Conservation (phyloP, 2,113 vertebrate genomes). For the Apistogramma diplotaenia region DNA sequence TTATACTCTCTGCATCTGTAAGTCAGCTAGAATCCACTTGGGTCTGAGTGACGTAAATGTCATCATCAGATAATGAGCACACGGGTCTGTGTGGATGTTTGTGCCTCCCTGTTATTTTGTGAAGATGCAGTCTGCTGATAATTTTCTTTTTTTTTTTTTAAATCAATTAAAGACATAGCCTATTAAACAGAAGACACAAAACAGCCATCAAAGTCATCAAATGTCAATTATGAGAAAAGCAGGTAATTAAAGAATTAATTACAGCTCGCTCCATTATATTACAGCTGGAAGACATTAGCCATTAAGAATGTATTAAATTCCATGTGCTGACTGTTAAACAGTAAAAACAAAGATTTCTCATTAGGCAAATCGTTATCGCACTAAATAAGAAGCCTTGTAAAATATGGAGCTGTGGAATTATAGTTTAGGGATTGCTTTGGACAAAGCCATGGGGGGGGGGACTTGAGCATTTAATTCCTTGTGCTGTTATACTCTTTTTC, state of each 20-base stretch:
- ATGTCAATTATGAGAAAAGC: background rate
- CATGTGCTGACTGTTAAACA: background rate
- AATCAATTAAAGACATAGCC: background rate
- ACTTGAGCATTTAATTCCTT: background rate
- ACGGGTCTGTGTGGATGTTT: too few species aligned
- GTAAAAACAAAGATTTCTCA: background rate
- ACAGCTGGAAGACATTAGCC: background rate
- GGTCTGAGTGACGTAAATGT: too few species aligned
- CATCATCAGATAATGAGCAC: too few species aligned
- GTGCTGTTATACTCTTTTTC: background rate
- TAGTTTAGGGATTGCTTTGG: background rate
- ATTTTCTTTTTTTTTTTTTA: background rate
- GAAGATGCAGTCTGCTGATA: background rate
- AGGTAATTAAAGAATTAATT: background rate
- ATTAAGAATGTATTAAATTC: conserved; percentile 1
- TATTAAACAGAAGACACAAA: background rate
- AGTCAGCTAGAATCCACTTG: too few species aligned
- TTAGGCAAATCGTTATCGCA: background rate
- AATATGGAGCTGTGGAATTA: background rate
- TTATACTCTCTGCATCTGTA: too few species aligned
- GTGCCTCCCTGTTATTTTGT: too few species aligned
- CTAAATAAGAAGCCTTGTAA: background rate
- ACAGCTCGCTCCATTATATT: background rate
- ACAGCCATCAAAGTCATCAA: background rate
- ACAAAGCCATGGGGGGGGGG: background rate